Evolutionary conservation across 2,888 invertebrate species (phyloP), one percentile per base, ranked within the genome.

Genomic region (Patella caerulea): DNA sequence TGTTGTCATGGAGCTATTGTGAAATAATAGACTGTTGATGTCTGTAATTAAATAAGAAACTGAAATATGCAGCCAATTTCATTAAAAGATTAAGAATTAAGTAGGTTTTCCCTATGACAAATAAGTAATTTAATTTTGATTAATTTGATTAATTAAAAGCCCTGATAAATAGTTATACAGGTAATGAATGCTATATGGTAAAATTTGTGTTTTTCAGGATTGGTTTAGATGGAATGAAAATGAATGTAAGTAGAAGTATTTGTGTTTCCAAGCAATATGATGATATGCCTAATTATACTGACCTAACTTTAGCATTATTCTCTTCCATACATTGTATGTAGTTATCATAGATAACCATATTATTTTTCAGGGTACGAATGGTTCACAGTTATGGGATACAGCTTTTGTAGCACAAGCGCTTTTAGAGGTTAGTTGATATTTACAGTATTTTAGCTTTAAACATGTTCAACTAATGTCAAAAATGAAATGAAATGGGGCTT

Each of bases 351-450:
- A 9, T 56, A 7, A 59, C 59, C 4, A 15, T n/a, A n/a, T 77
- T 52, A 45, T 52, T 75, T 34, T 70, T 69, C 80, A 88, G 88
- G 90, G 89, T 9, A 90, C 90, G 3, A 90, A 90, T 79, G 90
- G 90, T 1, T 88, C 88, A 12, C 90, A 90, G 80, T 74, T 89
- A 55, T 90, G 90, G 90, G 90, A 90, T 81, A 88, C 90, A 7
- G 80, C 86, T 0, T 88, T 90, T 81, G 85, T 84, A 72, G 82
- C 85, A 15, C 85, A 85, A 71, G 88, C 89, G 2, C 79, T 89
- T 19, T 65, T 86, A 11, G 89, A 89, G 85, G 87, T 87, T 72
- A 70, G 74, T 53, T 29, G 45, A 45, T 19, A 5, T 19, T 15
- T 24, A 15, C 2, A 45, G 7, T 17, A 12, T 56, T 56, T 7